Evolutionary conservation across 2,113 vertebrate species (phyloP), one percentile per base, ranked within the genome.

Genomic region (Melanerpes aurifrons): DNA sequence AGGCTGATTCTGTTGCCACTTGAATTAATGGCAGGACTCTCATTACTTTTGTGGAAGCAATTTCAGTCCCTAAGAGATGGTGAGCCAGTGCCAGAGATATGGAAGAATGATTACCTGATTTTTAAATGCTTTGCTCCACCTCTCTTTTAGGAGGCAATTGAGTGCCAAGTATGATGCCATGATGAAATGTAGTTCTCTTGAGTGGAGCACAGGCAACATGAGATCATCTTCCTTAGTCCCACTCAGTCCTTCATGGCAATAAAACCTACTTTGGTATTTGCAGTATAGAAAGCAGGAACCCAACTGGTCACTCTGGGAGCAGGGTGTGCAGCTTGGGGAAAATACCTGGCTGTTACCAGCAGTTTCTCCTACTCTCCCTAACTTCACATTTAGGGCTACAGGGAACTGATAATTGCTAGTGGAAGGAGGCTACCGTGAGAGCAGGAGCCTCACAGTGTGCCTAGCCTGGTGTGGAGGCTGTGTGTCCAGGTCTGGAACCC

Each of bases 131-230:
- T 62, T 86, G 50, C 59, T 69, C n/a, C 70, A 58, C 83, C 48
- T 79, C 89, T 73, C 62, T 26, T 93, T 90, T 62, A 79, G 77
- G 62, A 92, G 80, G 77, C 63, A 89, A 56, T 7, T 3, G 70
- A 61, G n/a, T 62, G 86, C 95, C 95, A 96, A 82, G 19, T 66
- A 66, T 90, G 92, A 95, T 90, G 68, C 80, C 25, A 71, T 24
- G 68, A 89, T 94, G 84, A 93, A 93, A 93, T 67, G 63, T 84
- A 62, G 31, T 25, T 84, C 70, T 93, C 69, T 45, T 12, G 56
- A 79, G 71, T 47, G 47, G 43, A 76, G 67, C 43, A 59, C 45
- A 53, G 83, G 61, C 68, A 73, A 85, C 61, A 37, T 85, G 91
- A 89, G 50, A 77, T 96, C 83, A 92, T 89, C 37, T 78, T 84